Base-by-base conservation (phyloP, 2,888 invertebrate species). In the Clanis bilineata region DNA sequence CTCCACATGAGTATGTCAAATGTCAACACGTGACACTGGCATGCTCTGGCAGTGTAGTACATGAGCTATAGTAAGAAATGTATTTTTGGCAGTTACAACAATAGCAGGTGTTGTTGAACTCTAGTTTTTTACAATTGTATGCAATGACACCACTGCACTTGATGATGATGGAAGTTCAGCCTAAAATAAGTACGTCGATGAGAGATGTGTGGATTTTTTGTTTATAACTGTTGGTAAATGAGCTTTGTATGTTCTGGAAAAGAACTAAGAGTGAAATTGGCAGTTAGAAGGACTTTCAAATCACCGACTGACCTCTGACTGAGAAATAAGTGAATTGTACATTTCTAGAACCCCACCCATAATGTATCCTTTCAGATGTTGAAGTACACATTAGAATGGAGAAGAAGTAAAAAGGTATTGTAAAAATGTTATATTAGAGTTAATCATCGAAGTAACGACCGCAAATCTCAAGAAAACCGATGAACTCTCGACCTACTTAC, bases 41-140 rank as follows among this genome's bases (percentile, higher is more conserved):
- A 51, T 51, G 18, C 32, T 10, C 51, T 51, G 51, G 51, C 51
- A 51, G 51, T 51, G 10, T 28, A 23, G 44, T 41, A 7, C 22
- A 51, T 18, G 32, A 51, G 51, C 51, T 51, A 51, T 51, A 32
- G 51, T 51, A 51, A 51, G 51, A 51, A 32, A 51, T 51, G 28
- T 51, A 51, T 51, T 51, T 51, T 51, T 51, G 51, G 28, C 18
- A 7, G 32, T 18, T 51, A 51, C 32, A 51, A 51, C 51, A 51
- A 51, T 51, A 51, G 51, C 15, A 7, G 21, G 51, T 10, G 51
- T 51, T 51, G 51, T 15, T 51, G 51, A 51, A 28, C 51, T 32
- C 32, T 51, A 9, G 3, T 18, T 32, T 51, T 51, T 18, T 32
- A 18, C 18, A 51, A 32, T 18, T 28, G 32, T 18, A 51, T 10